Evolutionary conservation across 2,797 vertebrate species (phyloP).

Genomic region (Lithobates pipiens): DNA sequence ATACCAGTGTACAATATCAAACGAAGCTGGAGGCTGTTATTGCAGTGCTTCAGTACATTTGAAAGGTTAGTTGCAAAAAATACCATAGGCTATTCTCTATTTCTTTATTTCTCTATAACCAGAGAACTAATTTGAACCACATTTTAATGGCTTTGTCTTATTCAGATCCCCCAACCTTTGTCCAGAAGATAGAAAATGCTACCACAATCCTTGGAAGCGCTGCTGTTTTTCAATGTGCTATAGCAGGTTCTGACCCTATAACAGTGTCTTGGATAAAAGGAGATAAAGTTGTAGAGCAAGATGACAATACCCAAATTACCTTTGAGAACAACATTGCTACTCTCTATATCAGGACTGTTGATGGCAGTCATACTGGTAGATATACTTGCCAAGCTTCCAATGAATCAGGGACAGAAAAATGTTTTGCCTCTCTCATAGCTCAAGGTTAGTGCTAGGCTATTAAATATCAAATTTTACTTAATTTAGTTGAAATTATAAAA

Average conservation of each 20-base stretch:
- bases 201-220: conserved; percentile 85
- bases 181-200: conserved; percentile 86
- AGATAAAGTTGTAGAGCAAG: conserved; percentile 90
- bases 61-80: conserved; percentile 87
- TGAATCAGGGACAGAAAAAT: conserved; percentile 90
- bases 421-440: conserved; percentile 88
- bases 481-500: background rate
- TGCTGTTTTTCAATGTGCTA: conserved; percentile 83
- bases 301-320: conserved; percentile 82
- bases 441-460: conserved; percentile 85
- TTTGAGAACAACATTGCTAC: conserved; percentile 86
- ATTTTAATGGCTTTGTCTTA: conserved; percentile 22
- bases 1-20: conserved; percentile 91
- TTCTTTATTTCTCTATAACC: background rate
- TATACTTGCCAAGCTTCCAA: conserved; percentile 95
- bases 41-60: conserved; percentile 84
- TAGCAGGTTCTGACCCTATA: conserved; percentile 87
- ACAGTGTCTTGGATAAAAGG: conserved; percentile 94
- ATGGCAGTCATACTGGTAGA: conserved; percentile 85
- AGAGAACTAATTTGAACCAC: background rate
- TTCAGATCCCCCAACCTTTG: conserved; percentile 89
- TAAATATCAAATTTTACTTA: background rate
- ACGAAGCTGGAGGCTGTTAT: conserved; percentile 91
- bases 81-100: background rate
- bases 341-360: conserved; percentile 83